Evolutionary conservation across 2,888 invertebrate species (phyloP), one percentile per base, ranked within the genome.

Genomic region (Nymphalis polychloros): DNA sequence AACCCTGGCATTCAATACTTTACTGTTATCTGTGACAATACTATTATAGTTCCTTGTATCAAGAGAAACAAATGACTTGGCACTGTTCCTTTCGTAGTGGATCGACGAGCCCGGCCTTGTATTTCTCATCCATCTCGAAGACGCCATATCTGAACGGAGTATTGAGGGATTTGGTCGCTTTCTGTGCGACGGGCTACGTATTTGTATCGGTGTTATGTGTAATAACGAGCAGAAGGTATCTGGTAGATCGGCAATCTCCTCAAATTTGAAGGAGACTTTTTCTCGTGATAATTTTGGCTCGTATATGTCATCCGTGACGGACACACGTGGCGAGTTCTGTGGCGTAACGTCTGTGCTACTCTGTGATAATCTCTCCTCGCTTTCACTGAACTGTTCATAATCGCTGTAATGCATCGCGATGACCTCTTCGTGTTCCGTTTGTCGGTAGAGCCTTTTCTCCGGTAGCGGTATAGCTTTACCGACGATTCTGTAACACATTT

Each of bases 281-380:
- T 82, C 83, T 63, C 79, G 72, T 19, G 70, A 71, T 7, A 79
- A 52, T 67, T 79, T 86, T 19, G 84, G 84, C 71, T 90, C 88
- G 41, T 67, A 73, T 10, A 82, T 59, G 41, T 87, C 82, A n/a
- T 85, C 86, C 16, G 67, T 59, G 5, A 82, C 64, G 0, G 89
- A 88, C 0, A 82, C 78, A 61, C 92, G 74, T 0, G 92, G 92
- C 0, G 92, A 92, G 75, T 92, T 92, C 71, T 89, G 87, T 2
- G 92, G 92, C 10, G 92, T 92, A 73, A 91, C 86, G 69, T 92
- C 92, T 31, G 84, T 84, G 71, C 91, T 91, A 72, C 92, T 92
- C 72, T 91, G 86, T 5, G 92, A 92, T 10, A 91, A 76, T 0
- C 91, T 81, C 68, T 92, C 92, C 47, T 90, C 92, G 61, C 88